phyloP scores from a whole-genome alignment of 2,113 vertebrate species.

The Seriola aureovittata region DNA sequence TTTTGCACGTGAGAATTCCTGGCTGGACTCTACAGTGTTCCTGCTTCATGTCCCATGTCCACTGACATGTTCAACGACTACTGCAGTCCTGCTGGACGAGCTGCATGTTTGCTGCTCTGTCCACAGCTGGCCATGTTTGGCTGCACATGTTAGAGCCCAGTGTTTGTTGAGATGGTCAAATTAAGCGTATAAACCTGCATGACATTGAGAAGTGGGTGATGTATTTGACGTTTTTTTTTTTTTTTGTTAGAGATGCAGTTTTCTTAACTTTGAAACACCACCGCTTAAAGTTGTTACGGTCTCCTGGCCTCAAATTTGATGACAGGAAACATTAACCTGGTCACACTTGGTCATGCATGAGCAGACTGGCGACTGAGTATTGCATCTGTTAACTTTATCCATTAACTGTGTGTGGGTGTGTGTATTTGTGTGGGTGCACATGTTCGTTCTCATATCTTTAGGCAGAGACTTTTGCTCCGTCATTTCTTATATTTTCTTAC shows the following conservation, averaged over 20 bases:
- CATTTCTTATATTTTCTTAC: background rate
- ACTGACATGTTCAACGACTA: constrained; percentile 40
- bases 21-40: constrained; percentile 15
- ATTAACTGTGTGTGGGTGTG: constrained; percentile 6
- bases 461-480: background rate
- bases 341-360: constrained; percentile 45
- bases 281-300: background rate
- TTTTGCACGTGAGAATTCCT: constrained; percentile 54
- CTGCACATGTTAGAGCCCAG: background rate
- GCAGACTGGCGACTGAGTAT: background rate
- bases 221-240: background rate
- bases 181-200: background rate
- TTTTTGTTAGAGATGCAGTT: background rate
- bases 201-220: background rate
- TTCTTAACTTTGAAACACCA: constrained; percentile 12
- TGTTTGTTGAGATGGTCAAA: background rate
- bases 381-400: constrained; percentile 11
- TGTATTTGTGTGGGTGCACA: background rate
- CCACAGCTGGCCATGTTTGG: background rate
- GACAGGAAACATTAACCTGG: constrained; percentile 45
- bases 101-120: constrained; percentile 8
- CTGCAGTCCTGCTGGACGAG: constrained; percentile 6
- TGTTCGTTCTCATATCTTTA: background rate
- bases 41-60: constrained; percentile 10
- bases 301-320: constrained; percentile 22